A percentile compares a stretch with the other conserved stretches of the same genome.
Evolutionary conservation across 2,888 invertebrate genomes (phyloP).

Genomic region (Prenolepis imparis): DNA sequence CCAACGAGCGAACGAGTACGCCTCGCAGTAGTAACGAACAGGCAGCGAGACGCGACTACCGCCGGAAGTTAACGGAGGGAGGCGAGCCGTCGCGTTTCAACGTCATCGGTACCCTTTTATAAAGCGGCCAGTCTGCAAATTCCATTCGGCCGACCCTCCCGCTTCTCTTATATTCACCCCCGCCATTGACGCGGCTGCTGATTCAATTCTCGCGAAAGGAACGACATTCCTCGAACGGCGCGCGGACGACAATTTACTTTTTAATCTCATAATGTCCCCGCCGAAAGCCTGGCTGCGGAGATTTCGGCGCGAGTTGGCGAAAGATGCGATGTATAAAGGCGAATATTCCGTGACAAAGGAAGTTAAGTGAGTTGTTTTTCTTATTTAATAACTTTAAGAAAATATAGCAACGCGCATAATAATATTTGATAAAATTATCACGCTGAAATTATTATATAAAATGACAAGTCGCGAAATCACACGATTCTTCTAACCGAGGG

Average conservation of each 20-base stretch:
- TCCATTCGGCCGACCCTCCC: conserved; percentile 47
- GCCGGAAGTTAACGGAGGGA: conserved; percentile 60
- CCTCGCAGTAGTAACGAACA: conserved; percentile 30
- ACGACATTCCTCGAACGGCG: conserved; percentile 34
- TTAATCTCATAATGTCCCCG: conserved; percentile 57
- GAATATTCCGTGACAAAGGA: conserved; percentile 4
- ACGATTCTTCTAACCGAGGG: background rate
- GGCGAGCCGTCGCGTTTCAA: conserved; percentile 61
- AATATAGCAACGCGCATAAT: background rate
- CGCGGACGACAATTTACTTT: conserved; percentile 53
- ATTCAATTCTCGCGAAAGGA: conserved; percentile 63
- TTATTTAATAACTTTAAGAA: background rate
- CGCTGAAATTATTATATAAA: background rate
- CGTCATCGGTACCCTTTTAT: conserved; percentile 63
- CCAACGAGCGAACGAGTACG: conserved; percentile 61
- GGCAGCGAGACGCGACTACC: background rate
- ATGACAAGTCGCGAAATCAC: conserved; percentile 12
- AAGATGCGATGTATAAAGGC: conserved; percentile 16
- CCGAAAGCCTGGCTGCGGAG: conserved; percentile 9
- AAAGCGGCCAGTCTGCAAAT: conserved; percentile 58
- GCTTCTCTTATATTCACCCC: conserved; percentile 28
- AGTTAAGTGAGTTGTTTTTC: background rate
- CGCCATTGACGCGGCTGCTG: conserved; percentile 56
- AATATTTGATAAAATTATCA: background rate
- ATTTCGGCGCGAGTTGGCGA: conserved; percentile 9